Evolutionary conservation across 2,113 vertebrate species (phyloP), one percentile per base, ranked within the genome.

Genomic region (Sebastes fasciatus): DNA sequence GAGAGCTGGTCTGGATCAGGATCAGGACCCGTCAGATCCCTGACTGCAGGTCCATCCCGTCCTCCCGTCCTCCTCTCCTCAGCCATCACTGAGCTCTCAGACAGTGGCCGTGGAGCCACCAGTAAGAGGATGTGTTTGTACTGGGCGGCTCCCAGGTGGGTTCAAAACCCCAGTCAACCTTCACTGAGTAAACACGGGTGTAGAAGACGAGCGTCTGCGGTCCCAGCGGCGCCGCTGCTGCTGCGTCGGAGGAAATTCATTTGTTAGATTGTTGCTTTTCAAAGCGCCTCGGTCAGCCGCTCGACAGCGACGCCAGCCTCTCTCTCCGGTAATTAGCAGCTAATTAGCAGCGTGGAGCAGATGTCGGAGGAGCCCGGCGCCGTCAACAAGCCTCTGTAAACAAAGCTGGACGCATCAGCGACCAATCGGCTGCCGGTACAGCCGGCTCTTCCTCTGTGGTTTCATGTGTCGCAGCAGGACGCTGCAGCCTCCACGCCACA

Each of bases 301-400:
- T 66, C 96, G 96, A 97, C 96, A 96, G 96, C 96, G 95, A 96
- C 95, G 93, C n/a, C 82, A 49, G 81, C 79, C 79, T 96, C 95
- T 96, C 96, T 96, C 95, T 94, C 95, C 95, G 90, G 95, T 97
- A 98, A 99, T 98, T 98, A 98, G 90, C 94, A 92, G 95, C 96
- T 98, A 98, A 99, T 99, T 98, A 98, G 96, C 93, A 95, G 90
- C 93, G 95, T 89, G 93, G 96, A 98, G 96, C 98, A 99, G 98
- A 97, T 98, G 98, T 97, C 96, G 95, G 94, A 94, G 90, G 95
- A 97, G 94, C 96, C 96, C 96, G 92, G 95, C 94, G 96, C 96
- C 95, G 95, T 96, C 94, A 95, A 96, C 96, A 34, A 34, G 26
- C 26, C 26, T 34, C 26, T 34, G 26, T 34, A 34, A 34, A 34